Base-by-base conservation (phyloP, 1,140 invertebrate species). In the Drosophila tani region DNA sequence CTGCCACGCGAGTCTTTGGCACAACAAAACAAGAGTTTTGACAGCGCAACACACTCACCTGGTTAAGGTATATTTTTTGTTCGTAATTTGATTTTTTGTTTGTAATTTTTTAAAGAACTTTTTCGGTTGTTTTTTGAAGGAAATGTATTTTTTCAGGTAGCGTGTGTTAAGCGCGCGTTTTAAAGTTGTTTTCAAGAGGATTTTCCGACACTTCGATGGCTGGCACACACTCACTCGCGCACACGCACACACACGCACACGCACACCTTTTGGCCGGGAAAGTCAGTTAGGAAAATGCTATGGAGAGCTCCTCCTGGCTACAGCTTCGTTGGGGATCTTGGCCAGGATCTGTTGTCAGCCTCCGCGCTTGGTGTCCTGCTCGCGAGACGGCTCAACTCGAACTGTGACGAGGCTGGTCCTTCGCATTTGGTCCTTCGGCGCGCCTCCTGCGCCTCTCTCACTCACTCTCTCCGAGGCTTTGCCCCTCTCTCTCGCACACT, bases 301-400 rank as follows among this genome's bases (percentile, higher is more conserved):
- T 35, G 63, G 38, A 11, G 21, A 24, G 51, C 32, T 40, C 27
- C 50, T 32, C 51, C 62, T 64, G 62, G 62, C 51, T 27, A 43
- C 63, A 66, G 63, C 53, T 56, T 40, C n/a, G 5, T 40, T n/a
- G 35, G 53, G 29, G 32, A 40, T 24, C 53, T 56, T 40, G 53
- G 53, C 19, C 53, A 56, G 53, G 53, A 56, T 56, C 35, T 56
- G 35, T 38, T 67, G 64, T 63, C 85, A 90, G 85, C 67, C 88
- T 87, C 83, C 87, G 87, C 87, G 87, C 65, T 79, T 74, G 76
- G 64, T 81, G 87, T 84, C 87, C 88, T 91, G 57, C 82, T 83
- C 88, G 75, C 87, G 79, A 84, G 90, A 91, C 83, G 87, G 87
- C 83, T 87, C 87, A 87, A 91, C 87, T 91, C 87, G 87, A 91